phyloP scores from a whole-genome alignment of 2,797 vertebrate species.

The Pangasius mekongensis region DNA sequence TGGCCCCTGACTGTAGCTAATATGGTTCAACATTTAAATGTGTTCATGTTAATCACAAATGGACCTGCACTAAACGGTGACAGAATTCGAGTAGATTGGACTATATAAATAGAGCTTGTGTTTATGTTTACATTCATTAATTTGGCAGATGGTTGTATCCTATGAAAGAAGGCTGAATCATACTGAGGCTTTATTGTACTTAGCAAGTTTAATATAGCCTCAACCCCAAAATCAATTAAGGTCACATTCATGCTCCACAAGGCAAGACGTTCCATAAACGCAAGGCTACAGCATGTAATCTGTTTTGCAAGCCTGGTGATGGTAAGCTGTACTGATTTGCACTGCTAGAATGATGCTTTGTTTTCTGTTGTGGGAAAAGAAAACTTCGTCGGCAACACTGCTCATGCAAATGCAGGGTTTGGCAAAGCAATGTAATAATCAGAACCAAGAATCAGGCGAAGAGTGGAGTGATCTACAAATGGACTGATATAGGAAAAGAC shows the following conservation, averaged over 20 bases:
- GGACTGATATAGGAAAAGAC: neutral
- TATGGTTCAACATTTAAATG: neutral
- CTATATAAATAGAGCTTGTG: neutral
- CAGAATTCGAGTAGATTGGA: neutral
- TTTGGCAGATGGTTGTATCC: neutral
- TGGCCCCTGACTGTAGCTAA: neutral
- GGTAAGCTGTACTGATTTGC: neutral
- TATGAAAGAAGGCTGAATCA: neutral
- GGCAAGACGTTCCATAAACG: neutral
- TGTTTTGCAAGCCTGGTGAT: neutral
- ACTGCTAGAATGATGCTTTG: neutral
- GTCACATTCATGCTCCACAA: conserved; percentile 5
- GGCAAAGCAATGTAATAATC: neutral
- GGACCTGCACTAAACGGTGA: neutral
- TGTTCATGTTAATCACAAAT: neutral
- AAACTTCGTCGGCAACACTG: too few species aligned
- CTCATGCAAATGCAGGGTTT: neutral
- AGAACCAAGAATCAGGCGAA: neutral
- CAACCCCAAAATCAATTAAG: conserved; percentile 1
- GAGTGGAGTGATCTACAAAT: too few species aligned
- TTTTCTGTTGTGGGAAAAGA: neutral
- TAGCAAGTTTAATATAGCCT: conserved; percentile 1
- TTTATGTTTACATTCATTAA: neutral
- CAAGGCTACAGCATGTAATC: neutral
- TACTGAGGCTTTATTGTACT: neutral